Base-by-base conservation (phyloP, 2,888 invertebrate genomes). In the Eilema caniola region DNA sequence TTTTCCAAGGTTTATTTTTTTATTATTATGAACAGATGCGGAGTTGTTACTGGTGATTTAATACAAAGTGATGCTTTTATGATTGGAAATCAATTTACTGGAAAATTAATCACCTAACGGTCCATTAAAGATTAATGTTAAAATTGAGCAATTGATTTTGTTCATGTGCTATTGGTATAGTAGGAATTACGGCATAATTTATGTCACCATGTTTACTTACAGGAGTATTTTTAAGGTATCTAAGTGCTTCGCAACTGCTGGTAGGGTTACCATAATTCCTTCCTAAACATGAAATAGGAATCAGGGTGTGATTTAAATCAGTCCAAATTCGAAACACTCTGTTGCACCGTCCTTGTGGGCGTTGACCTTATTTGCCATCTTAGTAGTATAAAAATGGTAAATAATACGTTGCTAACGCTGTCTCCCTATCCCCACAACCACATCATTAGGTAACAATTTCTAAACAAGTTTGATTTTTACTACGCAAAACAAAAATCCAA, bases 1-100 rank as follows among this genome's bases (percentile, higher is more conserved):
- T 68, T 75, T 76, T 67, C 60, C 73, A 67, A 59, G 73, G 70
- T 73, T 73, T 82, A 70, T 53, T 80, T 74, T 73, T 62, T 66
- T 78, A 76, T 73, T 72, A 62, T 56, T 10, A n/a, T 56, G 62
- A 23, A 25, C 23, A 0, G 56, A 65, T 56, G 1, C n/a, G 10
- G 7, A 28, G 11, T 53, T n/a, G 11, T 53, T n/a, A 8, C 1
- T n/a, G n/a, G n/a, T 56, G 8, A 4, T 65, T 33, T 56, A 2
- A 56, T 56, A 61, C n/a, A 31, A 61, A 25, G 60, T 16, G 28
- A 62, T 31, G 11, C 41, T 16, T 31, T 56, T 69, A 66, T 47
- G 62, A 62, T 31, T 61, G 61, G 10, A 61, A 12, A 28, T n/a
- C 31, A 28, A 61, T 61, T 61, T 61, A 61, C 31, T 28, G 53